These are phyloP conservation scores for Xanthostigma xanthostigma DNA, from an alignment of 2,888 invertebrate genomes.

Conservation along the genomic window DNA sequence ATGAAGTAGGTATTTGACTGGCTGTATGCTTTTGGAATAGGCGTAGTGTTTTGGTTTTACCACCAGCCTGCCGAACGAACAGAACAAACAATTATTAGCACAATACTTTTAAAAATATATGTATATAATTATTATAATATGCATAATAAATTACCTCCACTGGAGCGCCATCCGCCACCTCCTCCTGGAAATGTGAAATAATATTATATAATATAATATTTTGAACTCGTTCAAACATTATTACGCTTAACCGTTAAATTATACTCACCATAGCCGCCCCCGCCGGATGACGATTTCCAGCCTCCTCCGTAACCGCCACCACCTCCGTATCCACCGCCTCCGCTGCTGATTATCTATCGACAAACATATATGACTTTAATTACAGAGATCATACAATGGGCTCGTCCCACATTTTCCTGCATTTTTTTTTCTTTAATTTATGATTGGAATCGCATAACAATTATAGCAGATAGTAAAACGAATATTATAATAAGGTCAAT, in stretches of 20 bases:
- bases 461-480: too few relatives aligned
- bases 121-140: background rate
- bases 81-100: background rate
- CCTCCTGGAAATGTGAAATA: too few relatives aligned
- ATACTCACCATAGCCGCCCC: background rate
- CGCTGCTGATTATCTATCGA: background rate
- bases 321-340: background rate
- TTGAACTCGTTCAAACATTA: too few relatives aligned
- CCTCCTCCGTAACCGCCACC: constrained; percentile 1
- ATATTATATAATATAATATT: too few relatives aligned
- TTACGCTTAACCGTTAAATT: too few relatives aligned
- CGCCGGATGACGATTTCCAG: background rate
- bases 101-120: background rate
- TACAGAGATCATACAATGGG: background rate
- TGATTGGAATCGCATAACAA: too few relatives aligned
- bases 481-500: background rate
- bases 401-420: background rate
- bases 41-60: background rate
- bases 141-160: background rate
- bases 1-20: too few relatives aligned
- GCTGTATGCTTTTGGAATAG: too few relatives aligned
- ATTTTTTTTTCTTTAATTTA: too few relatives aligned
- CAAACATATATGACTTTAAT: background rate
- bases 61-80: background rate
- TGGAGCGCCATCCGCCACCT: constrained; percentile 1